Evolutionary conservation across 2,797 vertebrate species (phyloP).

Genomic region (Aphelocoma californica): DNA sequence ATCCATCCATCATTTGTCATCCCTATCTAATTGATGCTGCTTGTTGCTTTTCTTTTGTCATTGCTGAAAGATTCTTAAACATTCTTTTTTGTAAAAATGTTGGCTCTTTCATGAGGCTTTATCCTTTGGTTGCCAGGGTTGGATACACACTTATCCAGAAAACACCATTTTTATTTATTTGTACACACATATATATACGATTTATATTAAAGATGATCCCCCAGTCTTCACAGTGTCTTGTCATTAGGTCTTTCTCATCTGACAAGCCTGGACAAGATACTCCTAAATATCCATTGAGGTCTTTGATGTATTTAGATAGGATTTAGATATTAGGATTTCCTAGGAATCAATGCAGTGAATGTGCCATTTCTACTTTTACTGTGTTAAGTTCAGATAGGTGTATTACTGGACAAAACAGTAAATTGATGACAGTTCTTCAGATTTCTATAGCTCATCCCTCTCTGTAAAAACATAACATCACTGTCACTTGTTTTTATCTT

Average conservation of each 20-base stretch:
- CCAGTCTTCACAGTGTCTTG: background rate
- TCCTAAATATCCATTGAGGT: background rate
- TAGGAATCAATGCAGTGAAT: background rate
- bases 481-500: background rate
- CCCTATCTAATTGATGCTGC: background rate
- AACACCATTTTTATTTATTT: fast-evolving
- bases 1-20: background rate
- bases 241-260: background rate
- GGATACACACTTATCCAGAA: background rate
- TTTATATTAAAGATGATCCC: background rate
- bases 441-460: background rate
- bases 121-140: background rate
- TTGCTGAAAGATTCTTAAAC: background rate
- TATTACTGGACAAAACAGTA: background rate
- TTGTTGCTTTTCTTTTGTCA: background rate
- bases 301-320: background rate
- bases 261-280: background rate
- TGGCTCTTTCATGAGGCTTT: background rate
- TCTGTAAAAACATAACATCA: background rate
- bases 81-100: fast-evolving
- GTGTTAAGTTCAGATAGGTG: background rate
- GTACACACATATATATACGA: too few relatives aligned
- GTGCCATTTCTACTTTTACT: background rate
- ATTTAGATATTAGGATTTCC: background rate
- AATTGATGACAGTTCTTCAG: background rate